A percentile compares a stretch with the other conserved stretches of the same genome.
Evolutionary conservation across 2,113 vertebrate species (phyloP).

Genomic region (Ascaphus truei): DNA sequence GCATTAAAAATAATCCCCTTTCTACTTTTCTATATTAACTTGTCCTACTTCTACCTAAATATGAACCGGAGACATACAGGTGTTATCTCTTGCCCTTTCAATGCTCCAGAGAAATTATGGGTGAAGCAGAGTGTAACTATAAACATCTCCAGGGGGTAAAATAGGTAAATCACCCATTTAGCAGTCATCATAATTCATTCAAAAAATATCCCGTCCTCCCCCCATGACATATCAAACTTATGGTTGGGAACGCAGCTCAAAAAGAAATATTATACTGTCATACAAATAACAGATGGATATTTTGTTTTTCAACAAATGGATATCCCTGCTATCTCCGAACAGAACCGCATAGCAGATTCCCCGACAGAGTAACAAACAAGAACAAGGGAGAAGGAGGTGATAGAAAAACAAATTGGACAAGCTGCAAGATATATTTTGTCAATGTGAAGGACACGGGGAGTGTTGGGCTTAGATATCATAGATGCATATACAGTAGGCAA

Average conservation of each 20-base stretch:
- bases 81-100: background rate
- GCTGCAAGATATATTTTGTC: slow-evolving; percentile 15
- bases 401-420: slow-evolving; percentile 16
- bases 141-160: too few relatives aligned
- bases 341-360: slow-evolving; percentile 30
- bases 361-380: slow-evolving; percentile 25
- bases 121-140: background rate
- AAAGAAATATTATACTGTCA: slow-evolving; percentile 13
- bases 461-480: slow-evolving; percentile 1
- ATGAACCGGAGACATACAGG: too few relatives aligned
- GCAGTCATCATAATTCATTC: background rate
- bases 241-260: background rate
- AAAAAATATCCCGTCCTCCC: background rate
- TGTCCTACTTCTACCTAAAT: too few relatives aligned
- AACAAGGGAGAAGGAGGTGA: slow-evolving; percentile 18
- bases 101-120: background rate
- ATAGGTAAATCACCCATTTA: background rate
- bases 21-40: too few relatives aligned
- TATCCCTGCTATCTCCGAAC: background rate
- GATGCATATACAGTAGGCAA: slow-evolving; percentile 12
- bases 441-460: slow-evolving; percentile 16
- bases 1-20: too few relatives aligned
- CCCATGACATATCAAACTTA: background rate
- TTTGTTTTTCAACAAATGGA: slow-evolving; percentile 26
- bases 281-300: slow-evolving; percentile 24